These are phyloP conservation scores for Crotophaga sulcirostris DNA, from an alignment of 2,113 vertebrate species.

Conservation along the genomic window DNA sequence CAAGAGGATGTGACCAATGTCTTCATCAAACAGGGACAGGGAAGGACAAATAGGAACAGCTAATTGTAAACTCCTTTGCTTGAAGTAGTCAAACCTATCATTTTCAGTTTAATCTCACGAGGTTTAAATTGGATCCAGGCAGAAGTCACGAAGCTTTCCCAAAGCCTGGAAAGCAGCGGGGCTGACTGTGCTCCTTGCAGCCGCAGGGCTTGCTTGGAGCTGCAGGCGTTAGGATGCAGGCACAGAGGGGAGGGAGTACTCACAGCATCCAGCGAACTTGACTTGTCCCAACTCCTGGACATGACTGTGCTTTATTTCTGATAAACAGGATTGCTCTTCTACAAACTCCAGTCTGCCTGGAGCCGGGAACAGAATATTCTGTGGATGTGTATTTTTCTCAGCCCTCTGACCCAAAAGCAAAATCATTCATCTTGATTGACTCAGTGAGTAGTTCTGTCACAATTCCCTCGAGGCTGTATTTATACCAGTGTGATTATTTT, in stretches of 20 bases:
- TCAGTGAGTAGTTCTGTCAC: constrained; percentile 78
- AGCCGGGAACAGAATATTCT: constrained; percentile 73
- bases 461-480: not conserved
- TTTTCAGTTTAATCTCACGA: not conserved
- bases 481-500: not conserved
- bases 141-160: not conserved
- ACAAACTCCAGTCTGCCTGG: constrained; percentile 78
- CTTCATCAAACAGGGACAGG: not conserved
- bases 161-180: not conserved
- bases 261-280: not conserved
- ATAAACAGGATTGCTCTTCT: constrained; percentile 76
- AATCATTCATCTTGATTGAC: constrained; percentile 82
- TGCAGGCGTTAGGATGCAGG: not conserved
- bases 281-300: not conserved
- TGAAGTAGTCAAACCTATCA: not conserved
- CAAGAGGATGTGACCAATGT: not conserved
- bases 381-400: constrained; percentile 84
- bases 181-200: not conserved
- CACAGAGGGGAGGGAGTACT: not conserved
- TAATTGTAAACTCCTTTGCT: not conserved
- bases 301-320: not conserved
- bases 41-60: not conserved
- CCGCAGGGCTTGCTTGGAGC: not conserved
- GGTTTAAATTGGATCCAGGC: not conserved
- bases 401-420: constrained; percentile 18